Evolutionary conservation across 2,113 vertebrate genomes (phyloP).

Genomic region (Peucedramus taeniatus): DNA sequence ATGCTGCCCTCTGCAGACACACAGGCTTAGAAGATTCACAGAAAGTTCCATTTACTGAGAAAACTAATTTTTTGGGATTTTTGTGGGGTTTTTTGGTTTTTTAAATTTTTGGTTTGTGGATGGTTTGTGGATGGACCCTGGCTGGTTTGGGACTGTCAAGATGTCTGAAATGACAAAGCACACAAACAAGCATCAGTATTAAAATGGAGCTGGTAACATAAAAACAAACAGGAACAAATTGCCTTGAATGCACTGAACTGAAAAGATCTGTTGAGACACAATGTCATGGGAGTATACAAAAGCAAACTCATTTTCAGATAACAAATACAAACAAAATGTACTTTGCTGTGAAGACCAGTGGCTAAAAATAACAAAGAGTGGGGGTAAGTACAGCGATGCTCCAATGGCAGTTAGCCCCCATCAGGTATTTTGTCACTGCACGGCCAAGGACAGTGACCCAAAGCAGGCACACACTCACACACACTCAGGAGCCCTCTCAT

Average conservation of each 20-base stretch:
- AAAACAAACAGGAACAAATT: neutral
- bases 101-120: neutral
- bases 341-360: neutral
- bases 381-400: rapidly evolving
- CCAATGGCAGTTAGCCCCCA: neutral
- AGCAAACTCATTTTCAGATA: neutral
- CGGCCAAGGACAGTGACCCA: neutral
- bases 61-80: neutral
- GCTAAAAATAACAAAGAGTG: neutral
- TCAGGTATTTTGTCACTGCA: neutral
- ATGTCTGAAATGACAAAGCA: neutral
- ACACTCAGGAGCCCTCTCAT: rapidly evolving
- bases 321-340: neutral
- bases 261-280: neutral
- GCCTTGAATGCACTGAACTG: neutral
- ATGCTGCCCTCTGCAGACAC: neutral
- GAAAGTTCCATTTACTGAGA: neutral
- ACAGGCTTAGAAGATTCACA: neutral
- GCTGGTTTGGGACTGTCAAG: neutral
- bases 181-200: neutral
- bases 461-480: neutral
- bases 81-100: too few relatives aligned
- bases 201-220: neutral
- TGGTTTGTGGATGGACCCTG: neutral
- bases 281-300: neutral